Evolutionary conservation across 2,797 vertebrate species (phyloP).

Genomic region (Acanthurus tractus): DNA sequence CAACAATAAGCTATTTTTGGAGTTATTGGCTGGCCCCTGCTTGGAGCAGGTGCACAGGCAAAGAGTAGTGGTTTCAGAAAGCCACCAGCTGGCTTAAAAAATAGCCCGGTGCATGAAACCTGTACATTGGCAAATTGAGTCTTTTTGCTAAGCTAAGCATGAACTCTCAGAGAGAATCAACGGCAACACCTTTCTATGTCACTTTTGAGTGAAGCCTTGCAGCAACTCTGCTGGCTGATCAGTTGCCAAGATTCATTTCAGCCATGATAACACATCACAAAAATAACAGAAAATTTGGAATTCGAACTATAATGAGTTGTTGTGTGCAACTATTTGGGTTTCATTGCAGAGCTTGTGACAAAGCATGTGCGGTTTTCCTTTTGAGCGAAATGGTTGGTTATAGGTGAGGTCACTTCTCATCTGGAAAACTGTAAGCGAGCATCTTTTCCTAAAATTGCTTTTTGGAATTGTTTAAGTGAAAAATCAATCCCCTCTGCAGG

Average conservation of each 20-base stretch:
- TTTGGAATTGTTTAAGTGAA: no score
- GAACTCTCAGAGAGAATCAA: background rate
- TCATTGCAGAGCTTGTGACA: background rate
- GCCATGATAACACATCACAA: background rate
- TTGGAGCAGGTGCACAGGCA: no score
- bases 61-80: background rate
- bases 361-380: background rate
- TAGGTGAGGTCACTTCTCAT: background rate
- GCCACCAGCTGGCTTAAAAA: background rate
- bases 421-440: background rate
- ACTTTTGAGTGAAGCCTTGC: background rate
- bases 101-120: background rate
- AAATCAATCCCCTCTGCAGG: constrained; percentile 74
- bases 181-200: no score
- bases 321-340: background rate
- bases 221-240: no score
- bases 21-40: no score
- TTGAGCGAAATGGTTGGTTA: background rate
- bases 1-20: no score
- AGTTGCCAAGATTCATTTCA: background rate
- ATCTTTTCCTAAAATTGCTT: no score
- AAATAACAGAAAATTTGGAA: background rate
- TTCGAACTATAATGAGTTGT: background rate
- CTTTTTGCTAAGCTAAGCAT: background rate
- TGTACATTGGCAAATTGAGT: background rate